Percentiles rank a stretch among this genome's conserved stretches.
phyloP scores from a whole-genome alignment of 2,797 vertebrate genomes.

The Gymnothorax javanicus region DNA sequence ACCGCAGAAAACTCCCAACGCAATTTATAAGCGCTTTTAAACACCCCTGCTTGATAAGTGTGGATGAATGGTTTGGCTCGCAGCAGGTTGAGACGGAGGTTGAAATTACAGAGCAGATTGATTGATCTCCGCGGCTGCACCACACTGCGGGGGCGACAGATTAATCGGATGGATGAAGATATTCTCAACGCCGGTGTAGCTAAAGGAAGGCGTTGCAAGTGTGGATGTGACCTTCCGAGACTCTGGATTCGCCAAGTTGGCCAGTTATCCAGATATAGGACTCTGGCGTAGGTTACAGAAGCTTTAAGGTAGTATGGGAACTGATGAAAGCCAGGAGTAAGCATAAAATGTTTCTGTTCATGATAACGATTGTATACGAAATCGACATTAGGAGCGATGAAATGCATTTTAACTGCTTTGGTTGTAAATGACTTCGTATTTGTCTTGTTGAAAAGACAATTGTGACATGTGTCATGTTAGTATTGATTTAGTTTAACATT shows the following conservation, averaged over 20 bases:
- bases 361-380: not conserved
- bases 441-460: not conserved
- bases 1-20: conserved; percentile 4
- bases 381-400: not conserved
- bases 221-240: conserved; percentile 1
- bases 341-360: not conserved
- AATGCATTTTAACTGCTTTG: not conserved
- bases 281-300: not conserved
- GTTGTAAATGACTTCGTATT: not conserved
- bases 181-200: conserved; percentile 31
- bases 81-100: not conserved
- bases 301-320: not conserved
- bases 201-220: not conserved
- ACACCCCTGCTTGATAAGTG: conserved; percentile 9
- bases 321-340: not conserved
- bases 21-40: conserved; percentile 17
- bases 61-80: conserved; percentile 17
- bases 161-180: conserved; percentile 19
- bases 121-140: conserved; percentile 2
- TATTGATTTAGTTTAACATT: not conserved
- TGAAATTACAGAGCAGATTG: conserved; percentile 20
- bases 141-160: not conserved
- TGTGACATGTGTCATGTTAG: not conserved
- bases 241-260: not conserved
- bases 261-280: not conserved